Conservation (phyloP, 2,113 vertebrate species). For the Montifringilla adamsi region DNA sequence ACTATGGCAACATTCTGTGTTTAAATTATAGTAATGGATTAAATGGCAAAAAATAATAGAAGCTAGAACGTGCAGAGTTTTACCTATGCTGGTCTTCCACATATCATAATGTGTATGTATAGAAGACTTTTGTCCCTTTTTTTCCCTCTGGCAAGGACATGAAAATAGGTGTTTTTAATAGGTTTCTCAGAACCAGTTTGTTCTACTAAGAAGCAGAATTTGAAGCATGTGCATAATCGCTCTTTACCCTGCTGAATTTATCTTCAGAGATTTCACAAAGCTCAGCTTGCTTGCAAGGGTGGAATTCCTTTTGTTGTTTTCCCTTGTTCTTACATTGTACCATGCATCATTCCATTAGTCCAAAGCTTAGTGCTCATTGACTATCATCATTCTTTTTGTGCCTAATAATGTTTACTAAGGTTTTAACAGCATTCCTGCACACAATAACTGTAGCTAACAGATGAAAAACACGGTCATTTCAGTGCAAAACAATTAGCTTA, state of each 20-base stretch:
- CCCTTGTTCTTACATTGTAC: background rate
- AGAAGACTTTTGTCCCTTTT: background rate
- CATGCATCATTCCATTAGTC: constrained; percentile 52
- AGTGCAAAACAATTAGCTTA: background rate
- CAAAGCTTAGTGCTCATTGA: constrained; percentile 14
- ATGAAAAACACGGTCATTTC: background rate
- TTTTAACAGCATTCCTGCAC: constrained; percentile 15
- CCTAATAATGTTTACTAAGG: constrained; percentile 61
- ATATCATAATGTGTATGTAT: background rate
- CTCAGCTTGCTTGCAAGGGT: background rate
- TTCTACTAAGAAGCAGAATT: background rate
- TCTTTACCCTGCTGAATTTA: background rate
- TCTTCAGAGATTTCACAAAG: constrained; percentile 8
- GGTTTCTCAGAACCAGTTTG: background rate
- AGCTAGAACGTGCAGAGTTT: background rate
- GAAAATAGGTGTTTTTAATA: background rate
- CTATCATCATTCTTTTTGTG: constrained; percentile 15
- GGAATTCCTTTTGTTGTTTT: background rate
- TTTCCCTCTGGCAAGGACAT: background rate
- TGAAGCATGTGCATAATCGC: background rate
- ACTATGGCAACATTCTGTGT: background rate
- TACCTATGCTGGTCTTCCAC: background rate
- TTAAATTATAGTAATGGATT: background rate
- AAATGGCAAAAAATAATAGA: background rate
- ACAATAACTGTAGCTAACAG: constrained; percentile 36